Conservation (phyloP, 2,888 invertebrate species). For the Drosophila kanekoi region DNA sequence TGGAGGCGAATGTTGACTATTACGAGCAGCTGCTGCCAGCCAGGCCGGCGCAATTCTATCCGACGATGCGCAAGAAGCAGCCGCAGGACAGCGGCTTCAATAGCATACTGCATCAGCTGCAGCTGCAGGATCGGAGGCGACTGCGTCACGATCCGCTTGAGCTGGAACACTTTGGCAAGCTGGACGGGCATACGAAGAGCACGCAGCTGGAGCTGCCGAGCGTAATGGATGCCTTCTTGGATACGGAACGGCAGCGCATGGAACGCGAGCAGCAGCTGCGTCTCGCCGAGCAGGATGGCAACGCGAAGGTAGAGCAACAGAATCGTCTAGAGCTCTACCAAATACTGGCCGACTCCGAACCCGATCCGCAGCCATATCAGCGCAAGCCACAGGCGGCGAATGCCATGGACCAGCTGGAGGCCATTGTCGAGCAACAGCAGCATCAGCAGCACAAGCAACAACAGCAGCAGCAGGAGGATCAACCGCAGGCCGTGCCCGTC, state of each 20-base stretch:
- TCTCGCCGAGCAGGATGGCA: constrained; percentile 67
- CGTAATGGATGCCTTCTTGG: constrained; percentile 77
- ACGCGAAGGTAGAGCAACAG: constrained; percentile 72
- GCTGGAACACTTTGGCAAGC: constrained; percentile 75
- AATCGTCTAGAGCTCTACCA: constrained; percentile 83
- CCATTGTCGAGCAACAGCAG: constrained; percentile 65
- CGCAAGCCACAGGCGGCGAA: constrained; percentile 62
- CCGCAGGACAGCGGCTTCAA: constrained; percentile 64
- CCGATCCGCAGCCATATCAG: constrained; percentile 82
- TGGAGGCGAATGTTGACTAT: constrained; percentile 36
- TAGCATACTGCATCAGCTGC: constrained; percentile 69
- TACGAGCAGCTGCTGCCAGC: constrained; percentile 22
- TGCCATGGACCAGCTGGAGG: constrained; percentile 69
- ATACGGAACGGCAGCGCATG: constrained; percentile 73
- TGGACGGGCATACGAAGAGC: constrained; percentile 63
- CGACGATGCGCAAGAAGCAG: constrained; percentile 85
- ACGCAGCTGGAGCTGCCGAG: constrained; percentile 68
- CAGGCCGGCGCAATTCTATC: constrained; percentile 85
- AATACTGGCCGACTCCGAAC: constrained; percentile 82
- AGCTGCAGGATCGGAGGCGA: constrained; percentile 78
- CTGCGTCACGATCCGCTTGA: constrained; percentile 80
- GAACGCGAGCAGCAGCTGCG: constrained; percentile 67
- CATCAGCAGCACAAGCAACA: constrained; percentile 41
- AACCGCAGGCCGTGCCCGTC: constrained; percentile 48
- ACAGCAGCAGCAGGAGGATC: constrained; percentile 39